Evolutionary conservation across 2,113 vertebrate species (phyloP).

Genomic region (Muscicapa adusta): DNA sequence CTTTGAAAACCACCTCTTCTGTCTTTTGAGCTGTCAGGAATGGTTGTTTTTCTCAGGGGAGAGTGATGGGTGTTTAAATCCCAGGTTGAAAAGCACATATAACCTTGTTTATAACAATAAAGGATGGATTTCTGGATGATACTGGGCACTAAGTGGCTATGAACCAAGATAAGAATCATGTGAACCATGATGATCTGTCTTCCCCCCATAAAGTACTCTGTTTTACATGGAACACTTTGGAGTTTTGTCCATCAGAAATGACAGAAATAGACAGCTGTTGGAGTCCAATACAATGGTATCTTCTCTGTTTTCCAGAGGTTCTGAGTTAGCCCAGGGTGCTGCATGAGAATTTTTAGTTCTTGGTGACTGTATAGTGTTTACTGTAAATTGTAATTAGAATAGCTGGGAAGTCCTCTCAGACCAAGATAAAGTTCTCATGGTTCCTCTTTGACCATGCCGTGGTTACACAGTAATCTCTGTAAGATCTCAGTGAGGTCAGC

Average conservation of each 20-base stretch:
- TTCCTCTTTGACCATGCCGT: neutral
- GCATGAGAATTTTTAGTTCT: neutral
- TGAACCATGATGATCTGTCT: neutral
- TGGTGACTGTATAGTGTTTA: neutral
- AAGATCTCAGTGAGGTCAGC: neutral
- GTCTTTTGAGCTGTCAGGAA: neutral
- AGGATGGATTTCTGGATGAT: neutral
- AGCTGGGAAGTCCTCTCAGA: neutral
- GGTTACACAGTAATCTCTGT: neutral
- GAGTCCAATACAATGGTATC: neutral
- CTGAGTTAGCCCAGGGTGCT: neutral
- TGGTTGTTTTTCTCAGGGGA: neutral
- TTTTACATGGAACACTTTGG: neutral
- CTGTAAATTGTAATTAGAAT: neutral
- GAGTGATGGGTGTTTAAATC: neutral
- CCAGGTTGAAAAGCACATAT: neutral
- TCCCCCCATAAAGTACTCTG: fast-evolving
- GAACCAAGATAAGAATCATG: neutral
- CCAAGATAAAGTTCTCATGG: neutral
- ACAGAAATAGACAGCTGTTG: neutral
- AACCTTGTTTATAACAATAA: neutral
- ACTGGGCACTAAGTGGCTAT: neutral
- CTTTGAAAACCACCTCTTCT: neutral
- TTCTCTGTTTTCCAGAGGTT: neutral
- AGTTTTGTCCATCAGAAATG: neutral